Conservation (phyloP, 2,888 invertebrate genomes). For the Heteropelma amictum region DNA sequence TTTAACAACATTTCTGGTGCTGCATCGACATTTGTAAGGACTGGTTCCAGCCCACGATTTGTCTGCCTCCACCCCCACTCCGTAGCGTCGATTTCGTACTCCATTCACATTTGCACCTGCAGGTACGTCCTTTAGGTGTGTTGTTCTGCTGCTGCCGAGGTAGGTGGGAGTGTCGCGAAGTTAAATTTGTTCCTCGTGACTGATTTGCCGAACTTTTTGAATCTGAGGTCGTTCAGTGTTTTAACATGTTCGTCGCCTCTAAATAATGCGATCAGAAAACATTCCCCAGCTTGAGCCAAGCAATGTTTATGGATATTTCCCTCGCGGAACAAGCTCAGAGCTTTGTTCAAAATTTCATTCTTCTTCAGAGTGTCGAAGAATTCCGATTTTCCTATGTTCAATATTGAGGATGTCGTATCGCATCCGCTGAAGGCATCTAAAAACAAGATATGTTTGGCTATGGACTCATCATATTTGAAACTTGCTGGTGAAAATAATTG, state of each 20-base stretch:
- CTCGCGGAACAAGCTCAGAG: slow-evolving; percentile 16
- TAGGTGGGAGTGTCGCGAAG: background rate
- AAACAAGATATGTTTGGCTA: slow-evolving; percentile 54
- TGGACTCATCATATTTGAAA: slow-evolving; percentile 18
- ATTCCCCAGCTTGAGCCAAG: slow-evolving; percentile 41
- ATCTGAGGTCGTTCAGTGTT: background rate
- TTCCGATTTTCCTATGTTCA: slow-evolving; percentile 14
- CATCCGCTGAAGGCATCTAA: slow-evolving; percentile 35
- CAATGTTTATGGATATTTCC: background rate
- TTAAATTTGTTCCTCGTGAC: background rate
- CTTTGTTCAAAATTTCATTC: background rate
- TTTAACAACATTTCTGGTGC: no score
- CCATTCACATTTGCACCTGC: no score
- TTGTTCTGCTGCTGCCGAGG: no score
- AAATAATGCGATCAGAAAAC: slow-evolving; percentile 52
- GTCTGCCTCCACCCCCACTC: no score
- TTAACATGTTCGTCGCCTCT: slow-evolving; percentile 20
- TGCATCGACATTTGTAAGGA: no score
- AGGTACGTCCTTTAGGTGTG: no score
- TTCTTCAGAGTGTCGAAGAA: slow-evolving; percentile 1
- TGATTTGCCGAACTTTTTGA: background rate
- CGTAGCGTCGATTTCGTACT: no score
- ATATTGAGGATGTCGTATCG: slow-evolving; percentile 8
- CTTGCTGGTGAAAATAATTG: background rate
- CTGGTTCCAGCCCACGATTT: no score